Conservation (phyloP, 2,888 invertebrate species). For the Lasiommata megera region DNA sequence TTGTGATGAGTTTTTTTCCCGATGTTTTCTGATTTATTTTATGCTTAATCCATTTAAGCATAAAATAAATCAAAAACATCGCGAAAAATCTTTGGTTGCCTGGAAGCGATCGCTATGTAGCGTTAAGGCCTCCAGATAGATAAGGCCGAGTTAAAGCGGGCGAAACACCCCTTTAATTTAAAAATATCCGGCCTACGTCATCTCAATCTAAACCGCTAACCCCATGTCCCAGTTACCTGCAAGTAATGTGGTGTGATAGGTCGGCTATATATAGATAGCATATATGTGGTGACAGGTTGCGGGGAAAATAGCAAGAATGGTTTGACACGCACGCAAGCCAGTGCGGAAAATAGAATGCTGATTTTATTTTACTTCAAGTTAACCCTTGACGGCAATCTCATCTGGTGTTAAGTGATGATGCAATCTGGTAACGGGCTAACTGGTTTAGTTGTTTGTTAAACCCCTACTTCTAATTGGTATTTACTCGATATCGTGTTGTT, state of each 20-base stretch:
- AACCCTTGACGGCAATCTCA: too few relatives aligned
- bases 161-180: slow-evolving; percentile 17
- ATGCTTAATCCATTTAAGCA: not conserved
- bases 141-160: slow-evolving; percentile 17
- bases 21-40: too few relatives aligned
- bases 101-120: too few relatives aligned
- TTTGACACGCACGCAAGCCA: not conserved
- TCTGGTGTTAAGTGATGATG: too few relatives aligned
- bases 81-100: not conserved
- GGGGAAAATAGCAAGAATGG: not conserved
- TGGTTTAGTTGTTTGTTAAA: too few relatives aligned
- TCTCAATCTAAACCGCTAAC: slow-evolving; percentile 15
- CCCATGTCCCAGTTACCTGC: slow-evolving; percentile 32
- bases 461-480: too few relatives aligned
- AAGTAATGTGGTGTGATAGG: slow-evolving; percentile 32
- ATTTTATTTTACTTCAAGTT: too few relatives aligned
- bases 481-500: too few relatives aligned
- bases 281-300: not conserved
- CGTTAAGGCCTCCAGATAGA: too few relatives aligned
- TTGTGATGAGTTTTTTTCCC: too few relatives aligned
- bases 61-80: not conserved
- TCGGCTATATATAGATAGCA: slow-evolving; percentile 34
- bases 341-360: too few relatives aligned
- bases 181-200: slow-evolving; percentile 23
- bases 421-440: too few relatives aligned